Evolutionary conservation across 2,113 vertebrate genomes (phyloP), one percentile per base, ranked within the genome.

Genomic region (Tachuris rubrigastra): DNA sequence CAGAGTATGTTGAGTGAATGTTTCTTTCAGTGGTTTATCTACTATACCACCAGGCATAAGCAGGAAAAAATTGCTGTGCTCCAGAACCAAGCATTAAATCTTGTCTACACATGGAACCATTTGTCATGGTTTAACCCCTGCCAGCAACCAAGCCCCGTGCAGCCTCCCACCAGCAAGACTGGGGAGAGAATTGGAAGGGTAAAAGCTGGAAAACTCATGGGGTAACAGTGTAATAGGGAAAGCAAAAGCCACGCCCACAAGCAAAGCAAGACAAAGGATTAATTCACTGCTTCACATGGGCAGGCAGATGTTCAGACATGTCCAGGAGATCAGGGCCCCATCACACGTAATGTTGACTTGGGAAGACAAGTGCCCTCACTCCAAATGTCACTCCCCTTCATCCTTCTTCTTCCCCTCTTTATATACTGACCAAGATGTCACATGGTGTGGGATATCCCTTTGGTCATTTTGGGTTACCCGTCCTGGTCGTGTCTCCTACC

Each of bases 1-100:
- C 37, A 42, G 49, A 79, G 22, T 37, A 75, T 1, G 0, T 46
- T 46, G 58, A 30, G 12, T 15, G 23, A 27, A 69, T 0, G 0
- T 66, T 86, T 77, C 33, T 81, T 84, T 47, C 27, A 4, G 33
- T 78, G 85, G 72, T 90, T 95, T 92, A 74, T 52, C 76, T 84
- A 12, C 79, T 84, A 25, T 1, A 2, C 28, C n/a, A 58, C 66
- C n/a, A 37, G 53, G 24, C 52, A 85, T 0, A 1, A 44, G 68
- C 60, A 71, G 44, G 59, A 24, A 71, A 80, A 86, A 67, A 56
- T 39, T 63, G 33, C 18, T 83, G 14, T 89, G 7, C 56, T 42
- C 80, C 76, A 93, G 20, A 89, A 71, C 27, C 11, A 59, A 80
- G 60, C 55, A 52, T 75, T 87, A 91, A 86, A 65, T 87, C 52